These are phyloP conservation scores for Hirtodrosophila confusa DNA, from an alignment of 2,888 invertebrate species.

Conservation along the genomic window DNA sequence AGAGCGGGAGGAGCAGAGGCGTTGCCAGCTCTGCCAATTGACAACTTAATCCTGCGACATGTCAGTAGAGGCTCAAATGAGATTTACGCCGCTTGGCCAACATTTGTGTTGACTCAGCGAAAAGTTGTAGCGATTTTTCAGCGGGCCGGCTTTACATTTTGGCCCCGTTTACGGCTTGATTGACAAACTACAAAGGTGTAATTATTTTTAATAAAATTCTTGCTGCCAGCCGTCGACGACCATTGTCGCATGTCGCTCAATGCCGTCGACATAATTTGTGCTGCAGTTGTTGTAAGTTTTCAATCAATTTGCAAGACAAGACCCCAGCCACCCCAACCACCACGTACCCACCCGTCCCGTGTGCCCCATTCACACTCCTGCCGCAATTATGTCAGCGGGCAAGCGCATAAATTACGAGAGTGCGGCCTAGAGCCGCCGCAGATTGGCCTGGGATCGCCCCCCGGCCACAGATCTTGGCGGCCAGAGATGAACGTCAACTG, in stretches of 20 bases:
- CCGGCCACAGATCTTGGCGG: conserved; percentile 17
- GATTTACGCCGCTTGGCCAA: conserved; percentile 74
- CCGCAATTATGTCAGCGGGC: conserved; percentile 73
- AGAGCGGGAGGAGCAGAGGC: conserved; percentile 9
- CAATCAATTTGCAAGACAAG: conserved; percentile 69
- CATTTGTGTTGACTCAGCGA: conserved; percentile 72
- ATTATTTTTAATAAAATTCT: conserved; percentile 75
- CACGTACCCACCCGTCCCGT: not conserved
- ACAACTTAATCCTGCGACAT: conserved; percentile 80
- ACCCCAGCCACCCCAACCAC: not conserved
- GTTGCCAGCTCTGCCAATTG: conserved; percentile 57
- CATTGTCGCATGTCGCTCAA: conserved; percentile 63
- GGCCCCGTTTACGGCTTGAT: conserved; percentile 63
- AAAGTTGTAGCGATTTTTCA: conserved; percentile 72
- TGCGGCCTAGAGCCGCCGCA: conserved; percentile 38
- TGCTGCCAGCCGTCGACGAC: conserved; percentile 8
- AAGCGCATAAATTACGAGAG: conserved; percentile 69
- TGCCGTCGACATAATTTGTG: conserved; percentile 46
- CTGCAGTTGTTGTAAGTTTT: conserved; percentile 64
- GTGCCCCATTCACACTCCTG: conserved; percentile 19
- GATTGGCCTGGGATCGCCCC: conserved; percentile 13
- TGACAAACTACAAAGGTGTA: conserved; percentile 79
- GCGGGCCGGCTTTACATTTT: conserved; percentile 48
- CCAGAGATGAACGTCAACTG: conserved; percentile 61
- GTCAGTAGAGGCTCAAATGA: conserved; percentile 78